These are phyloP conservation scores for Etia nguti DNA, from an alignment of 2,113 vertebrate genomes.

Conservation along the genomic window DNA sequence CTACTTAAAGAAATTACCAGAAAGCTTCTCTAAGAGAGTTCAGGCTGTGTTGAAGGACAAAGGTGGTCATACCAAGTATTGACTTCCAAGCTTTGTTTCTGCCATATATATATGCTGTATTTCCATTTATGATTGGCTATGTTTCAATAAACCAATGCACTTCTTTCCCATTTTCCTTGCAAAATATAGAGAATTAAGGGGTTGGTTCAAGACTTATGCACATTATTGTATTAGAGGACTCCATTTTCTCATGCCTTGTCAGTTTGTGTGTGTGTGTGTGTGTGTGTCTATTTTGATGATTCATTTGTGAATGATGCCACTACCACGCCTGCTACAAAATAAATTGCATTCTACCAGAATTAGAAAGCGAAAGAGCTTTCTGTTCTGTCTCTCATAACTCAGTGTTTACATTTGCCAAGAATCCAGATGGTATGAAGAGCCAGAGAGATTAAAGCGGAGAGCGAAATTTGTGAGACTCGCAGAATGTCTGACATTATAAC, in stretches of 20 bases:
- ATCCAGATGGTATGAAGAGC: constrained; percentile 5
- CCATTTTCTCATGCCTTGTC: background rate
- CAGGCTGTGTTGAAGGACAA: background rate
- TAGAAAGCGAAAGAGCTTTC: background rate
- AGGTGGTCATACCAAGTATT: background rate
- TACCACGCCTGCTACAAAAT: background rate
- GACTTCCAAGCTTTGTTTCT: background rate
- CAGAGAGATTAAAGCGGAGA: background rate
- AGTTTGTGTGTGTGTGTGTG: background rate
- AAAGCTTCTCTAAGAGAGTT: background rate
- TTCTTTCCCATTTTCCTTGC: background rate
- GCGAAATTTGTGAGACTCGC: background rate
- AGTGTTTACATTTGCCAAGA: background rate
- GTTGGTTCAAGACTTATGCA: background rate
- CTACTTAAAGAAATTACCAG: background rate
- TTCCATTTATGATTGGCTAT: background rate
- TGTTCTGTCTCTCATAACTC: background rate
- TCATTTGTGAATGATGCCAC: background rate
- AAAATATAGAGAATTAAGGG: background rate
- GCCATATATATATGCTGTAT: accelerated
- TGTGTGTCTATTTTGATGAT: background rate
- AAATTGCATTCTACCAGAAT: background rate
- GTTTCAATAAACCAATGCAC: background rate
- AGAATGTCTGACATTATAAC: background rate
- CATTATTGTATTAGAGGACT: background rate